Evolutionary conservation across 2,113 vertebrate genomes (phyloP).

Genomic region (Falco punctatus): DNA sequence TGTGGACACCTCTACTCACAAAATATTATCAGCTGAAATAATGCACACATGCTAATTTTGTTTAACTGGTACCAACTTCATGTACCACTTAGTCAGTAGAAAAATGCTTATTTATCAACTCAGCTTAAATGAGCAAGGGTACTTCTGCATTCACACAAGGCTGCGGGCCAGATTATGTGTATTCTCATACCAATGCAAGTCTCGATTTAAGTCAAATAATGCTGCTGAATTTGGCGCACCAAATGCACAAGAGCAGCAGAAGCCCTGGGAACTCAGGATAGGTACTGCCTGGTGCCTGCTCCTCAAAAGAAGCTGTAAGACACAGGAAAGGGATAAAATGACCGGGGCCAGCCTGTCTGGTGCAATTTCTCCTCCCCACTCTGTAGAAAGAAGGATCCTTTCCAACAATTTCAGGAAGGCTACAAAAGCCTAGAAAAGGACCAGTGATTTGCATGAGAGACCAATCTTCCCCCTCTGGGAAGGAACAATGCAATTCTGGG

Average conservation of each 20-base stretch:
- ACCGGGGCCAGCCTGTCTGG: slow-evolving; percentile 48
- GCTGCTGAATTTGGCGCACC: background rate
- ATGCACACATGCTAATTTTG: fast-evolving
- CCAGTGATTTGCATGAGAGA: slow-evolving; percentile 69
- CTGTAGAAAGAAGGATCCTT: slow-evolving; percentile 41
- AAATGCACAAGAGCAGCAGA: background rate
- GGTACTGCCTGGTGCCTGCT: slow-evolving; percentile 24
- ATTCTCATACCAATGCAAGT: background rate
- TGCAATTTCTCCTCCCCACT: background rate
- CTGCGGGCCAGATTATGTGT: background rate
- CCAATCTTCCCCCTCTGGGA: slow-evolving; percentile 52
- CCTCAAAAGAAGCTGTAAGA: slow-evolving; percentile 33
- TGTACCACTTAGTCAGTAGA: background rate
- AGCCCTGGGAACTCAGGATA: slow-evolving; percentile 18
- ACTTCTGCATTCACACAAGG: background rate
- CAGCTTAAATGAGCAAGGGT: background rate
- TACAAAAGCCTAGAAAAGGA: slow-evolving; percentile 67
- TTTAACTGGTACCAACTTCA: background rate
- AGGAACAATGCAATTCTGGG: slow-evolving; percentile 63
- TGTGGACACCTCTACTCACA: background rate
- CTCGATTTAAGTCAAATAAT: background rate
- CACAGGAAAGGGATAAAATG: slow-evolving; percentile 63
- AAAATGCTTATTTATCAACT: background rate
- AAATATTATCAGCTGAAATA: background rate
- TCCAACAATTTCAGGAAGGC: slow-evolving; percentile 53